phyloP scores from a whole-genome alignment of 2,888 invertebrate species.

The Megaustenia siamemsis region DNA sequence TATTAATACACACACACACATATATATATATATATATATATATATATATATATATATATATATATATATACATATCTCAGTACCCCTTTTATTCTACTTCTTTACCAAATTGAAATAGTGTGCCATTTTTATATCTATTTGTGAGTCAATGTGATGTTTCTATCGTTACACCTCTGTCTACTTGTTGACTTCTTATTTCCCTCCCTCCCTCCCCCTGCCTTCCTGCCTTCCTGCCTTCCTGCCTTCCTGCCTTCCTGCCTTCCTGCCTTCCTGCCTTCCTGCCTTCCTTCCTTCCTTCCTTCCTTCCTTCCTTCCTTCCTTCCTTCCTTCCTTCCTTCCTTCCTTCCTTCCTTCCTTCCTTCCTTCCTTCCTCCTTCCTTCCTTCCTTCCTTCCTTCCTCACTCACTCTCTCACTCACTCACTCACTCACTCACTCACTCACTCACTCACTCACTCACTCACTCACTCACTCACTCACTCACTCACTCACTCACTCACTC shows the following conservation, averaged over 20 bases:
- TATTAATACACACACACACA: too few relatives aligned
- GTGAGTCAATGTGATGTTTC: too few relatives aligned
- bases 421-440: neutral
- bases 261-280: constrained; percentile 8
- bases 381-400: too few relatives aligned
- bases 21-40: too few relatives aligned
- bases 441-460: neutral
- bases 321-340: neutral
- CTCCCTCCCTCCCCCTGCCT: neutral
- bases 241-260: neutral
- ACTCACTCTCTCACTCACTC: too few relatives aligned
- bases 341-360: neutral
- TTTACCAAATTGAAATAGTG: too few relatives aligned
- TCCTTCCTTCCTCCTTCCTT: too few relatives aligned
- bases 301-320: neutral
- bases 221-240: too few relatives aligned
- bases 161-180: neutral
- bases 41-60: too few relatives aligned
- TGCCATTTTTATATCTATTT: too few relatives aligned
- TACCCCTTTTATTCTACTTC: too few relatives aligned
- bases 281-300: neutral
- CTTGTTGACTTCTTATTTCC: neutral
- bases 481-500: constrained; percentile 27
- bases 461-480: neutral
- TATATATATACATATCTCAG: too few relatives aligned